Evolutionary conservation across 2,113 vertebrate species (phyloP).

Genomic region (Anas platyrhynchos): DNA sequence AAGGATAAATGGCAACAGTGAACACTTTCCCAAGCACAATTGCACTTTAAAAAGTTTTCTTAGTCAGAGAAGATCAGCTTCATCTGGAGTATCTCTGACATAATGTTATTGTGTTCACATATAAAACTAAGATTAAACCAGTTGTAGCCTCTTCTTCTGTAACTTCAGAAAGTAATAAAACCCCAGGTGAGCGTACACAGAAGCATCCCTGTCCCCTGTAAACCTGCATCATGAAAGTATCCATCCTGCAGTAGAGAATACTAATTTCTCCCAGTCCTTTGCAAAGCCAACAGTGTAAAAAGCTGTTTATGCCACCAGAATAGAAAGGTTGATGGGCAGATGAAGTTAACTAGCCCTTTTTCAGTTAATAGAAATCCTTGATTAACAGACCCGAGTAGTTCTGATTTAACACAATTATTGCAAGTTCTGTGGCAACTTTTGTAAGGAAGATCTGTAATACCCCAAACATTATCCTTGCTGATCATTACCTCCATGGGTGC

Average conservation of each 20-base stretch:
- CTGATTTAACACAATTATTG: not conserved
- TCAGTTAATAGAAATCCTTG: not conserved
- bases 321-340: not conserved
- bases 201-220: not conserved
- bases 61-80: not conserved
- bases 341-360: not conserved
- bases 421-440: not conserved
- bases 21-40: not conserved
- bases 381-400: not conserved
- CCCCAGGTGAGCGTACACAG: not conserved
- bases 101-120: not conserved
- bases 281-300: not conserved
- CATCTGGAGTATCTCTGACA: not conserved
- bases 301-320: not conserved
- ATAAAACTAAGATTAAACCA: conserved; percentile 12
- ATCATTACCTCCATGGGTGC: not conserved
- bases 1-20: not conserved
- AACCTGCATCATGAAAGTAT: not conserved
- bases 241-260: not conserved
- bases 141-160: not conserved
- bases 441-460: not conserved
- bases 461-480: not conserved
- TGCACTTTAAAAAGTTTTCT: not conserved
- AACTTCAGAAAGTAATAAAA: conserved; percentile 13
- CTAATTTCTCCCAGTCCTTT: not conserved